Evolutionary conservation across 2,888 invertebrate species (phyloP), one percentile per base, ranked within the genome.

Genomic region (Dorcus parallelipipedus): DNA sequence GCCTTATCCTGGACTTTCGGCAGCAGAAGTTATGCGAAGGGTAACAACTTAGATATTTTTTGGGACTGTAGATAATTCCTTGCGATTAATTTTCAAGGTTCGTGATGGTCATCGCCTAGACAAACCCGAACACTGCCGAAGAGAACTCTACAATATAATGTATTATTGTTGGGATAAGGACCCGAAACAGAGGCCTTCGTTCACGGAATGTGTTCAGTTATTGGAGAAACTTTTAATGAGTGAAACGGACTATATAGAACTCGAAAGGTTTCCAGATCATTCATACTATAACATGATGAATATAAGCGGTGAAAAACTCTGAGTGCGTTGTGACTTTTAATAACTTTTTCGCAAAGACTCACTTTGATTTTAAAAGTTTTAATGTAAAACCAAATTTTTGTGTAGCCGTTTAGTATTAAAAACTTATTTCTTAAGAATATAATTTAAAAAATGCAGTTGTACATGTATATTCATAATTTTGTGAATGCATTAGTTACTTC

Each of bases 101-200:
- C 88, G 92, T 50, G 93, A 93, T 68, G 96, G 96, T 0, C 91
- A 92, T 74, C 85, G 96, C 23, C 81, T 97, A 61, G 94, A 95
- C 70, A 94, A 95, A 71, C 96, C 97, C 0, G 94, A 93, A 69
- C 95, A 97, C 72, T 96, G 96, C 76, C 88, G 94, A 49, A 83
- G 95, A 5, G 95, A 96, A 75, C 82, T 95, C 1, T 95, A 95
- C 79, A 93, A 95, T 71, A 91, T 96, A 54, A 96, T 96, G 95
- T 94, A 90, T 75, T 94, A 95, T 76, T 97, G 96, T 76, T 97
- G 97, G 97, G 91, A 93, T 63, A 88, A 90, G 9, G 89, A 92
- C 69, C 85, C 93, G 0, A 85, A 86, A n/a, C 84, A 89, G 61
- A 79, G 97, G 58, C 96, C 96, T 0, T 85, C 88, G 49, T 97